Evolutionary conservation across 2,888 invertebrate genomes (phyloP).

Genomic region (Helleia helle): DNA sequence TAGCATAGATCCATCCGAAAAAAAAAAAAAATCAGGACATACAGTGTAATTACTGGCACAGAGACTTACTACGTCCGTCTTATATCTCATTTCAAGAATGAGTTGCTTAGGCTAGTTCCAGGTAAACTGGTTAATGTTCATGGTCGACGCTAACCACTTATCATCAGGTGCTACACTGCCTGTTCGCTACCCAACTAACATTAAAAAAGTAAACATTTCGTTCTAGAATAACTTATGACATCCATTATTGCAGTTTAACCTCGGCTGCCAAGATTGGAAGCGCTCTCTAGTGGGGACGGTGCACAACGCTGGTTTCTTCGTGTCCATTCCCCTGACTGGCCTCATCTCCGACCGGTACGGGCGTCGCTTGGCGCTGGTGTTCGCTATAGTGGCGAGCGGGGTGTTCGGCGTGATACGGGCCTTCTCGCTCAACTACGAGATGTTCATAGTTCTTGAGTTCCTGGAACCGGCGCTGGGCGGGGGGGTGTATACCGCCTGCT

Average conservation of each 20-base stretch:
- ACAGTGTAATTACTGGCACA: no score
- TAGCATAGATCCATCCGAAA: no score
- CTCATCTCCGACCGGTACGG: conserved; percentile 81
- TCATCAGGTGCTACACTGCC: no score
- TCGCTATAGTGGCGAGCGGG: conserved; percentile 70
- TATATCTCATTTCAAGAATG: no score
- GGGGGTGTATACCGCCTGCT: conserved; percentile 75
- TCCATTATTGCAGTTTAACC: conserved; percentile 70
- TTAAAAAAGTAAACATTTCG: no score
- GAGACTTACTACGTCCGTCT: no score
- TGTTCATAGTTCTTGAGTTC: conserved; percentile 75
- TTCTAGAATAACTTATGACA: no score
- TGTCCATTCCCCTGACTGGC: conserved; percentile 81
- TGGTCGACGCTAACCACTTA: no score
- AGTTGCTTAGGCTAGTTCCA: no score
- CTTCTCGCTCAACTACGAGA: conserved; percentile 71
- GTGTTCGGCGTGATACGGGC: conserved; percentile 73
- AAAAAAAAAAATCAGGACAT: no score
- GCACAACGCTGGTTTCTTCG: conserved; percentile 82
- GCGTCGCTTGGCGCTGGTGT: conserved; percentile 73
- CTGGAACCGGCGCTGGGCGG: conserved; percentile 73
- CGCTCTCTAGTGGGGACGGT: conserved; percentile 82
- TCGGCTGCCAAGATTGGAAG: conserved; percentile 83
- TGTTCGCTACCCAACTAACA: no score
- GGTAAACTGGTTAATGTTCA: no score